A percentile compares a stretch with the other conserved stretches of the same genome.
Conservation (phyloP, 1,140 invertebrate genomes). For the Calliphora vicina region DNA sequence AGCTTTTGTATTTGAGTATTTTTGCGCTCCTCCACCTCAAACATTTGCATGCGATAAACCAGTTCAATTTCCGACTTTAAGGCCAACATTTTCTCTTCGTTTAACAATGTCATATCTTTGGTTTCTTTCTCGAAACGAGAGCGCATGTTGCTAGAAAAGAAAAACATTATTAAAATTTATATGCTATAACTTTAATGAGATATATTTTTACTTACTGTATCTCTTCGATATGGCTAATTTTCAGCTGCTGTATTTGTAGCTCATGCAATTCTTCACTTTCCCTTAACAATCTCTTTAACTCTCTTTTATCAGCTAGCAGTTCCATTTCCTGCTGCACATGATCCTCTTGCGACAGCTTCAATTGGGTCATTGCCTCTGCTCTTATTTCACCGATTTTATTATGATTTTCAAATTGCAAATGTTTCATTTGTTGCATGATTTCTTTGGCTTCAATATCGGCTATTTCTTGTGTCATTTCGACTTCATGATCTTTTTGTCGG, state of each 20-base stretch:
- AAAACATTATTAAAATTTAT: neutral
- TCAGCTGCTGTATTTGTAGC: conserved; percentile 57
- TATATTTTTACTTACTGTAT: conserved; percentile 64
- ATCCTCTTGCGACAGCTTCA: conserved; percentile 79
- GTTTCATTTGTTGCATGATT: conserved; percentile 92
- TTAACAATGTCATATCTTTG: conserved; percentile 81
- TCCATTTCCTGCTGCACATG: conserved; percentile 78
- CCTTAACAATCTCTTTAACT: conserved; percentile 75
- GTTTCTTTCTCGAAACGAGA: conserved; percentile 72
- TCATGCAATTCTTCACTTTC: conserved; percentile 70
- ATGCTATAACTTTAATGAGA: neutral
- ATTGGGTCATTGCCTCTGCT: conserved; percentile 76
- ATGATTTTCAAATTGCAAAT: conserved; percentile 91
- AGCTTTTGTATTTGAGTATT: conserved; percentile 84
- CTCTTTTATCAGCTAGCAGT: conserved; percentile 80
- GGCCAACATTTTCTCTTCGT: conserved; percentile 78
- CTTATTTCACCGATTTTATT: conserved; percentile 66
- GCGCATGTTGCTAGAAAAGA: conserved; percentile 46
- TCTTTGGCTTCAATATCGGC: conserved; percentile 88
- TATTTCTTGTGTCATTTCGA: conserved; percentile 85
- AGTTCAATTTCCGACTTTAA: conserved; percentile 78
- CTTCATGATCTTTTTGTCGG: conserved; percentile 85
- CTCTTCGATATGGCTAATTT: conserved; percentile 66
- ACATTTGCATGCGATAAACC: conserved; percentile 79
- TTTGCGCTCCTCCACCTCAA: conserved; percentile 89